These are phyloP conservation scores for Masticophis lateralis DNA, from an alignment of 2,797 vertebrate genomes.

Conservation along the genomic window DNA sequence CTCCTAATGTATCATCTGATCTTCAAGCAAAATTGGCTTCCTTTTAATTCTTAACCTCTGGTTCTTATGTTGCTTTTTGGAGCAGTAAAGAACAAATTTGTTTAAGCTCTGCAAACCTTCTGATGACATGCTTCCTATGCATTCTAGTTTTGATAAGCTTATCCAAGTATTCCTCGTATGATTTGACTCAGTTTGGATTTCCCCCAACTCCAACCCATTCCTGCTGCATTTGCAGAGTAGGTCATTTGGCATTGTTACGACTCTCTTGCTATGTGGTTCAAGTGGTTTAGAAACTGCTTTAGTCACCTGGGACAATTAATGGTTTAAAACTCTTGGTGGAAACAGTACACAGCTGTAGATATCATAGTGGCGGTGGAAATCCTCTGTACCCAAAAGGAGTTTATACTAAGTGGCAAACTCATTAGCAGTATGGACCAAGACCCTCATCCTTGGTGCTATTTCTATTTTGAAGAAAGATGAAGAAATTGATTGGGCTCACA, in stretches of 20 bases:
- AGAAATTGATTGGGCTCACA: background rate
- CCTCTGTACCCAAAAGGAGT: background rate
- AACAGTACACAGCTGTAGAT: background rate
- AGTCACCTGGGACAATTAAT: fast-evolving
- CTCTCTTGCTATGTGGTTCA: background rate
- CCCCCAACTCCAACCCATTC: background rate
- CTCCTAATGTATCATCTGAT: background rate
- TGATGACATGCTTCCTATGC: background rate
- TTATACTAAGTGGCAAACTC: background rate
- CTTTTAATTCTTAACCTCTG: background rate
- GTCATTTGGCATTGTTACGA: background rate
- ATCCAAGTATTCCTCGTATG: background rate
- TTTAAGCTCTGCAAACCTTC: background rate
- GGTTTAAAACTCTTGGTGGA: fast-evolving
- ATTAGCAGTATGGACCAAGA: background rate
- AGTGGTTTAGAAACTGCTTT: fast-evolving
- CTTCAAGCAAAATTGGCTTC: background rate
- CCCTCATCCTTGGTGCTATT: background rate
- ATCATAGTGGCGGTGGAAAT: background rate
- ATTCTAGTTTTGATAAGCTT: background rate
- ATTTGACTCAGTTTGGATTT: background rate
- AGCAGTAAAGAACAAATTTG: background rate
- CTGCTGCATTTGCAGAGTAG: background rate
- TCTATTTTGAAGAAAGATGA: background rate
- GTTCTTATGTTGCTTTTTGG: background rate